Percentiles rank a stretch among this genome's conserved stretches.
These are phyloP conservation scores for Entomyzon cyanotis DNA, from an alignment of 2,113 vertebrate genomes.

Conservation along the genomic window DNA sequence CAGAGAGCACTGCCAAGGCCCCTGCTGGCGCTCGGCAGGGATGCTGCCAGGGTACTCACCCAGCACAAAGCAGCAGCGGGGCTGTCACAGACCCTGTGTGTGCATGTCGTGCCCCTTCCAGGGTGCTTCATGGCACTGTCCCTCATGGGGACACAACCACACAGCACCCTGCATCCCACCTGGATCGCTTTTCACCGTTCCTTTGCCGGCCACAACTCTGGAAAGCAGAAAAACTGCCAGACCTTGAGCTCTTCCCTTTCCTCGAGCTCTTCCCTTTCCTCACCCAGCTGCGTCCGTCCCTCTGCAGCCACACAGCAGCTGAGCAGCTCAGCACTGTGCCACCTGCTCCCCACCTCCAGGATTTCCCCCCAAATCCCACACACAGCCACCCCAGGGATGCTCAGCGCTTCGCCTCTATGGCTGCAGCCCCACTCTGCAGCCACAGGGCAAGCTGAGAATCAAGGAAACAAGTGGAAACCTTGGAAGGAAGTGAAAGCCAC, in stretches of 20 bases:
- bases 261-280: slow-evolving; percentile 37
- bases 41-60: background rate
- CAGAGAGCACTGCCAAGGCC: background rate
- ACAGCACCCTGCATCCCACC: background rate
- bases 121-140: background rate
- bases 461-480: background rate
- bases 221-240: slow-evolving; percentile 21
- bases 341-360: slow-evolving; percentile 75
- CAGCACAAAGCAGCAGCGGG: background rate
- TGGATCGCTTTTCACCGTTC: background rate
- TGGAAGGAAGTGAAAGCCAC: background rate
- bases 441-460: too few relatives aligned
- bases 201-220: slow-evolving; percentile 13
- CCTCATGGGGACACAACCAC: background rate
- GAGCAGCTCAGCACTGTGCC: slow-evolving; percentile 75
- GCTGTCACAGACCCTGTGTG: accelerated
- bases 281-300: slow-evolving; percentile 69
- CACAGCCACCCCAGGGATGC: background rate
- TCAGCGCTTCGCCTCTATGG: background rate
- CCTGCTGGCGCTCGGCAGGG: background rate
- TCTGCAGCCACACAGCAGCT: slow-evolving; percentile 68
- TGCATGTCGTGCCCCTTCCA: background rate
- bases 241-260: slow-evolving; percentile 16
- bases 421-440: background rate
- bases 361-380: background rate